Evolutionary conservation across 2,797 vertebrate species (phyloP).

Genomic region (Sebastes alutus): DNA sequence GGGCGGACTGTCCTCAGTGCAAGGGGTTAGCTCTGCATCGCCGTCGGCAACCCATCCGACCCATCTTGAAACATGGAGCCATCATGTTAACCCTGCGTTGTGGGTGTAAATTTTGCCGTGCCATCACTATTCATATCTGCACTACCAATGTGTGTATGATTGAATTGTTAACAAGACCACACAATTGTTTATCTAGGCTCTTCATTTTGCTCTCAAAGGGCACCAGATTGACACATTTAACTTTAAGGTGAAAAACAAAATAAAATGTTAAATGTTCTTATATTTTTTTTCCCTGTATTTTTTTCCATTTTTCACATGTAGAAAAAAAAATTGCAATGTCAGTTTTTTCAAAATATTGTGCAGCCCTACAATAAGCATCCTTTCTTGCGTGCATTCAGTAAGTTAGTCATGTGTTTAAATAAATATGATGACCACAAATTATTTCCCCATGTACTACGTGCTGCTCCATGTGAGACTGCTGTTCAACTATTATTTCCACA

Average conservation of each 20-base stretch:
- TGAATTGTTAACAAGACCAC: neutral
- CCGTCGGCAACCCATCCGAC: neutral
- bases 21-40: neutral
- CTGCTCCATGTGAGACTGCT: neutral
- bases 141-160: neutral
- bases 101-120: neutral
- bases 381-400: neutral
- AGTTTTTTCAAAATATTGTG: neutral
- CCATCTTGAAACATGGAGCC: neutral
- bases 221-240: neutral
- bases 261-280: neutral
- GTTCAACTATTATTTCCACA: neutral
- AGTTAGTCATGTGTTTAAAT: no score
- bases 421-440: neutral
- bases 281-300: neutral
- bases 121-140: neutral
- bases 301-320: no score
- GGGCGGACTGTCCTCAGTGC: neutral
- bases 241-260: neutral
- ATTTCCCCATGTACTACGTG: neutral
- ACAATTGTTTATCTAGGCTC: neutral
- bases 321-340: neutral
- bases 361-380: neutral
- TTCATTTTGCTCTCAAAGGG: neutral
- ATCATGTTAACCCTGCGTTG: neutral